Evolutionary conservation across 2,888 invertebrate genomes (phyloP).

Genomic region (Dynastes maya): DNA sequence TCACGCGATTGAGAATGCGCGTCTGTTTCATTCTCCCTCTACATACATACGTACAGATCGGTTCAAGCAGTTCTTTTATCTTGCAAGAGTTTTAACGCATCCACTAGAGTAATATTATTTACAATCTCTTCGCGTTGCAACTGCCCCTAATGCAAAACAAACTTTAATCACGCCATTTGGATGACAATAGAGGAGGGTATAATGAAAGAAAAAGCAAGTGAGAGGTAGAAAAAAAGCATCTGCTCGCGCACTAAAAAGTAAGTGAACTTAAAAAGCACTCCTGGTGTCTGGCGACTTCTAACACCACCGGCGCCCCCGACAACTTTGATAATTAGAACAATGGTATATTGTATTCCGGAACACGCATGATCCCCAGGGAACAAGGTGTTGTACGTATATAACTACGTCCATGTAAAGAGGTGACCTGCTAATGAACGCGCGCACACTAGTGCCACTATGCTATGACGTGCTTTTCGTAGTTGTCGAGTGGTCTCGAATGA

Average conservation of each 20-base stretch:
- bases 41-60: no score
- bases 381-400: conserved; percentile 23
- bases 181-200: conserved; percentile 11
- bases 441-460: conserved; percentile 17
- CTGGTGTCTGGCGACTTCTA: conserved; percentile 35
- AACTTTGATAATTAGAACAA: conserved; percentile 42
- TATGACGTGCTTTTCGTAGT: conserved; percentile 35
- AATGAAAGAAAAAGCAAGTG: conserved; percentile 14
- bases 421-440: conserved; percentile 42
- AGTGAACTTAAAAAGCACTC: conserved; percentile 36
- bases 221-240: conserved; percentile 2
- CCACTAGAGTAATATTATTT: conserved; percentile 12
- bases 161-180: conserved; percentile 30
- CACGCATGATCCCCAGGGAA: conserved; percentile 39
- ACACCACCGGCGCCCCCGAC: conserved; percentile 16
- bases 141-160: conserved; percentile 29
- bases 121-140: neutral
- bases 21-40: no score
- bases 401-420: conserved; percentile 9
- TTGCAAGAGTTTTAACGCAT: neutral
- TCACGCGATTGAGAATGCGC: no score
- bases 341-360: conserved; percentile 40
- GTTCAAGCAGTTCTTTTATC: no score
- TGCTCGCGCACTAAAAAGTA: neutral
- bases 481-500: conserved; percentile 32